Base-by-base conservation (phyloP, 2,797 vertebrate species). In the Myripristis jacobus region DNA sequence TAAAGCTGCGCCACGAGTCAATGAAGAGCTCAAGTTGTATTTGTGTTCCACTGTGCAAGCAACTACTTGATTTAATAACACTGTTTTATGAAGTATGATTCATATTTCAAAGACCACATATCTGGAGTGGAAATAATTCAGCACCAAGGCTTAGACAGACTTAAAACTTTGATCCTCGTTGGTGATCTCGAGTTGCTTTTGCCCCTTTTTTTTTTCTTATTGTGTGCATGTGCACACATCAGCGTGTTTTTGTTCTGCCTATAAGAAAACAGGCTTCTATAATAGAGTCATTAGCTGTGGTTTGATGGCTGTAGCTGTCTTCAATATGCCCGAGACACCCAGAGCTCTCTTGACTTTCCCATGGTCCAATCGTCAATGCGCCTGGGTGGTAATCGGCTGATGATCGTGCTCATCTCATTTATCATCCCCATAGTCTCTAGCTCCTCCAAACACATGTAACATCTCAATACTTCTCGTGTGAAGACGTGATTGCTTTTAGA, bases 141-240 rank as follows among this genome's bases (percentile, higher is more conserved):
- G 63, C n/a, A 4, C 68, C 47, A 22, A 56, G 79, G 60, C 50
- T 86, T 77, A 71, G 58, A 77, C 76, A 1, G 54, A 27, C 80
- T 67, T 66, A 61, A 74, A 83, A 83, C 86, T 91, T 92, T 93
- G 82, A 92, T 93, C 91, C 86, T 85, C 67, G 80, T 86, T 85
- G 86, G 89, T 85, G 91, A 92, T 90, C 91, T 73, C 21, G 53
- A 73, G 55, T 85, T 69, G 43, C 55, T 52, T 79, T 72, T 64
- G 55, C 24, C 36, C 36, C 68, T 60, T 7, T 58, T 69, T 51
- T 34, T 53, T 55, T 81, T 74, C 77, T 70, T 55, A n/a, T 76
- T 11, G 25, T 24, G 29, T 53, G 46, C 36, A 36, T 61, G 66
- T 81, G 70, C 43, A 54, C 71, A 77, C 64, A 73, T 38, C 5